Base-by-base conservation (phyloP, 2,888 invertebrate genomes). In the Eupithecia abbreviata region DNA sequence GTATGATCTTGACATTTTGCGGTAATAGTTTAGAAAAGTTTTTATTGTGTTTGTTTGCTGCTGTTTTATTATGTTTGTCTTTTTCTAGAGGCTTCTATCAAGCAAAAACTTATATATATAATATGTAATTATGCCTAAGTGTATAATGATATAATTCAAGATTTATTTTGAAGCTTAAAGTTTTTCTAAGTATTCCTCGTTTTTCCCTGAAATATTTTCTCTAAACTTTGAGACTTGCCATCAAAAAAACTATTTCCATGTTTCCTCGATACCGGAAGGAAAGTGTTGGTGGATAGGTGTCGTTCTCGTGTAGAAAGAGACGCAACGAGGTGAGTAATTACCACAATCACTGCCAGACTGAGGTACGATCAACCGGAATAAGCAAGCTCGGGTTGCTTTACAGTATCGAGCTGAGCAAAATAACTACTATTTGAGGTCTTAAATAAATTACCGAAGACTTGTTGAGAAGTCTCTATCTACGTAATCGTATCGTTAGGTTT, bases 311-410 rank as follows among this genome's bases (percentile, higher is more conserved):
- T 73, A 77, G 87, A 84, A 88, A 87, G 87, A 88, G 86, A 88
- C 87, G 90, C 89, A 90, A 86, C 84, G 89, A 89, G 86, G 90
- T 93, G 91, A 93, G 88, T 93, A 91, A 93, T 93, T 90, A 89
- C 89, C 80, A 85, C 90, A 92, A 93, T 93, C 92, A 91, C 87
- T 87, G 89, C 87, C 89, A 72, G 77, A 79, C 77, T 77, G 69
- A 77, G 74, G 73, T 78, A 66, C 70, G 71, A 73, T 67, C 66
- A 71, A 73, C 47, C 67, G 55, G 76, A 73, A 65, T 72, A 76
- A 73, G 67, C 65, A 76, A 75, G 69, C 66, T 76, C 42, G 42
- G 68, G 68, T 73, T 62, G 67, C 49, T 71, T 71, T 55, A 30
- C 67, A 58, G 42, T 47, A 47, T 15, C 18, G 18, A 72, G n/a